A percentile compares a stretch with the other conserved stretches of the same genome.
Conservation (phyloP, 2,888 invertebrate genomes). For the Junonia oenone region DNA sequence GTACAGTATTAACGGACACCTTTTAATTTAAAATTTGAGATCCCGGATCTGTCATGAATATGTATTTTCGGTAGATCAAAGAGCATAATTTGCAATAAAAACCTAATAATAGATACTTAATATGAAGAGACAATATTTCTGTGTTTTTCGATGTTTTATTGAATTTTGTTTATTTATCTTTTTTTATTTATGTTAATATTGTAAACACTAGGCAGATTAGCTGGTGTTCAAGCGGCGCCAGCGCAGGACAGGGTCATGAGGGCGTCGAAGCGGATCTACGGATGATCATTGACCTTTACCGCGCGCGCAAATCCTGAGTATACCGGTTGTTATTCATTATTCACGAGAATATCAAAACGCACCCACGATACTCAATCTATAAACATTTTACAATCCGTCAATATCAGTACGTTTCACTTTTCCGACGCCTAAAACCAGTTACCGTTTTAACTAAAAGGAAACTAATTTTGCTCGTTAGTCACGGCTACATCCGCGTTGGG, state of each 20-base stretch:
- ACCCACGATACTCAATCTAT: conserved; percentile 14
- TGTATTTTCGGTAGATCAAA: conserved; percentile 1
- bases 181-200: conserved; percentile 1
- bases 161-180: neutral
- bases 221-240: conserved; percentile 42
- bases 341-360: conserved; percentile 35
- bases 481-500: conserved; percentile 29
- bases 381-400: conserved; percentile 18
- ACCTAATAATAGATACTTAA: neutral
- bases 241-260: conserved; percentile 72
- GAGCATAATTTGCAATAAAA: neutral
- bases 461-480: conserved; percentile 39
- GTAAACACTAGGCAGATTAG: conserved; percentile 56
- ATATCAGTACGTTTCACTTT: conserved; percentile 16
- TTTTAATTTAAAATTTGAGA: conserved; percentile 11
- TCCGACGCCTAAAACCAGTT: conserved; percentile 30
- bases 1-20: neutral
- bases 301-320: conserved; percentile 59
- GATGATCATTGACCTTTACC: conserved; percentile 78
- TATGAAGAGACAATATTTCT: too few relatives aligned
- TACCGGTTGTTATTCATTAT: conserved; percentile 73
- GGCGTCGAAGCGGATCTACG: conserved; percentile 77
- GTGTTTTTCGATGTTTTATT: neutral
- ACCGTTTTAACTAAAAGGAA: conserved; percentile 34
- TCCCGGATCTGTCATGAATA: conserved; percentile 8